phyloP scores from a whole-genome alignment of 2,113 vertebrate species.

The Petroica traversi region DNA sequence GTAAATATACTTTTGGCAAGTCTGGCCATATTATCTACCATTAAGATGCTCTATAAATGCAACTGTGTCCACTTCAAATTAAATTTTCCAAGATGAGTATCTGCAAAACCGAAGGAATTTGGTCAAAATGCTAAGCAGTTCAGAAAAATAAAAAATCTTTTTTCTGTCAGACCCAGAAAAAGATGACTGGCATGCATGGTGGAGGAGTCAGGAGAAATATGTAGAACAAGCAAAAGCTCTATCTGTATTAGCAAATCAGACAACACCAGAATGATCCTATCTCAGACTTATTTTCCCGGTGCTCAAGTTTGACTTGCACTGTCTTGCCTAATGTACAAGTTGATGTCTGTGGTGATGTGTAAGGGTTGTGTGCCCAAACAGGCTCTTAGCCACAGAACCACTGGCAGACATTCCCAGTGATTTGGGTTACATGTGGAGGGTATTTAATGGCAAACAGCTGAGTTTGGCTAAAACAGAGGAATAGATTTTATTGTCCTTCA shows the following conservation, averaged over 20 bases:
- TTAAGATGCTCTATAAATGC: not conserved
- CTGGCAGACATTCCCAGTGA: not conserved
- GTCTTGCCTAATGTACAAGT: not conserved
- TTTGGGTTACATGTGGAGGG: not conserved
- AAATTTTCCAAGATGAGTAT: not conserved
- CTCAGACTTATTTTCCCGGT: not conserved
- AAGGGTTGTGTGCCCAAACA: not conserved
- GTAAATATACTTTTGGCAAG: not conserved
- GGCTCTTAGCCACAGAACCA: not conserved
- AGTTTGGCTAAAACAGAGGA: not conserved
- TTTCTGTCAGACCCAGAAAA: not conserved
- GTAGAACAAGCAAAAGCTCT: not conserved
- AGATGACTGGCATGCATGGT: not conserved
- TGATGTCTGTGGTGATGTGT: not conserved
- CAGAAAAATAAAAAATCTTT: not conserved
- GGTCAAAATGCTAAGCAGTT: not conserved
- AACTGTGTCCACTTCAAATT: not conserved
- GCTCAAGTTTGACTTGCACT: not conserved
- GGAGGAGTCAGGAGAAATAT: not conserved
- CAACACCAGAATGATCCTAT: not conserved
- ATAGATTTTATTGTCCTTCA: not conserved
- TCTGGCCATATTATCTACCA: not conserved
- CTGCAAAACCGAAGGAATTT: not conserved
- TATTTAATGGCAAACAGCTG: not conserved
- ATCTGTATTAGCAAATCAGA: not conserved